Evolutionary conservation across 2,888 invertebrate species (phyloP), one percentile per base, ranked within the genome.

Genomic region (Parasteatoda lunata): DNA sequence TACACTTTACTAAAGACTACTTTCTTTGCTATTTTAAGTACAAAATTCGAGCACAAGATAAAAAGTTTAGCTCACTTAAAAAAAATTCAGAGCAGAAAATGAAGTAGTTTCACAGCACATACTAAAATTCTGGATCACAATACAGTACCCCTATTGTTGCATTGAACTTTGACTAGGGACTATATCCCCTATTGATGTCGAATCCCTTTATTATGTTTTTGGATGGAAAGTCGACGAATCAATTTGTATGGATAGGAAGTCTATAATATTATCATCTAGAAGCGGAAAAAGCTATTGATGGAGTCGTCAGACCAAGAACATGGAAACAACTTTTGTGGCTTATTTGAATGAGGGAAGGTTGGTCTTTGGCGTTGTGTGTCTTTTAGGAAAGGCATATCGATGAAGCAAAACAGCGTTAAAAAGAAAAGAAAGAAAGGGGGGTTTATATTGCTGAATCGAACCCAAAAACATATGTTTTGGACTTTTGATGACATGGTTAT

Each of bases 181-280:
- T 45, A 15, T 68, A 30, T 68, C 59, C n/a, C 59, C 9, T n/a
- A 13, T 59, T 59, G 9, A 59, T 59, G n/a, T 59, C 66, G 66
- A 68, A 15, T 68, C 30, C 15, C 4, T 45, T 45, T 59, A 13
- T 59, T n/a, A 59, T 9, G 59, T 59, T 59, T n/a, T n/a, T 59
- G 59, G 59, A n/a, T 59, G 59, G 59, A 11, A 9, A 73, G n/a
- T 75, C 69, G 59, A 59, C 75, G 69, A 75, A 81, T 81, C 75
- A 75, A 81, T 81, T 75, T 77, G 78, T 79, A 70, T 77, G 51
- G 77, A 15, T 51, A 30, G 70, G 64, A 64, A 83, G 82, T 83
- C 82, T 64, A 83, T 83, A 83, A 83, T 83, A 83, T 83, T 83
- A 70, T 77, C 82, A 83, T 83, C 82, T 70, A 49, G 51, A 13